These are phyloP conservation scores for Aphrocallistes beatrix DNA, from an alignment of 37 sponge, comb jelly and placozoan genomes.

Conservation along the genomic window DNA sequence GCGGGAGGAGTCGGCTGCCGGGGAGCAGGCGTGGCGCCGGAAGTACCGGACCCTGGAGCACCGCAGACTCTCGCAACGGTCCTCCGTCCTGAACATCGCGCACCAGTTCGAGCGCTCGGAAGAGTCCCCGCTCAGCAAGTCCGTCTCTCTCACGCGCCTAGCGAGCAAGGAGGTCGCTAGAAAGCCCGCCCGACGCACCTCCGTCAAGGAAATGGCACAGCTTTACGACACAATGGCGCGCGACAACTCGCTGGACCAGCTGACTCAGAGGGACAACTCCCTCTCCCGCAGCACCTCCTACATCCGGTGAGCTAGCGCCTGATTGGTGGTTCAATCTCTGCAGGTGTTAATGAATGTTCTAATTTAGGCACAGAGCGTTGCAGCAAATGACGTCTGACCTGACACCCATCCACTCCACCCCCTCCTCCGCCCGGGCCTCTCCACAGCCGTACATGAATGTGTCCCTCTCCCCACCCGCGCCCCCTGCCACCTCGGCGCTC, in stretches of 20 bases:
- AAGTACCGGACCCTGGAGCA: not conserved
- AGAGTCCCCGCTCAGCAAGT: not conserved
- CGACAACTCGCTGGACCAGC: not conserved
- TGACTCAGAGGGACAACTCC: not conserved
- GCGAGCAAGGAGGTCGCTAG: not conserved
- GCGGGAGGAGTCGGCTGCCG: not conserved
- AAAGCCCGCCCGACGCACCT: not conserved
- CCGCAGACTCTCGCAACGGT: not conserved
- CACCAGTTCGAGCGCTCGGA: not conserved
- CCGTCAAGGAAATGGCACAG: not conserved
- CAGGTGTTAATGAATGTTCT: not conserved
- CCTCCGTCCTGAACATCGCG: not conserved
- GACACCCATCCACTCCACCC: not conserved
- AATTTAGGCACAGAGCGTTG: too few relatives aligned
- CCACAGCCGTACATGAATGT: slow-evolving; percentile 2
- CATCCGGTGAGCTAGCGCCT: not conserved
- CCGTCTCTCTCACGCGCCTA: not conserved
- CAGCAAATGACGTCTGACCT: too few relatives aligned
- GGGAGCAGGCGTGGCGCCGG: not conserved
- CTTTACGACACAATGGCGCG: not conserved
- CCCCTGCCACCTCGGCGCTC: too few relatives aligned
- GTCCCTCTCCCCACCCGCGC: not conserved
- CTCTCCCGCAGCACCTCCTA: not conserved
- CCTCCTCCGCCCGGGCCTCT: not conserved
- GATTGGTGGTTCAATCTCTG: not conserved